A percentile compares a stretch with the other conserved stretches of the same genome.
Conservation (phyloP, 1,140 invertebrate genomes). For the Temnothorax nylanderi region DNA sequence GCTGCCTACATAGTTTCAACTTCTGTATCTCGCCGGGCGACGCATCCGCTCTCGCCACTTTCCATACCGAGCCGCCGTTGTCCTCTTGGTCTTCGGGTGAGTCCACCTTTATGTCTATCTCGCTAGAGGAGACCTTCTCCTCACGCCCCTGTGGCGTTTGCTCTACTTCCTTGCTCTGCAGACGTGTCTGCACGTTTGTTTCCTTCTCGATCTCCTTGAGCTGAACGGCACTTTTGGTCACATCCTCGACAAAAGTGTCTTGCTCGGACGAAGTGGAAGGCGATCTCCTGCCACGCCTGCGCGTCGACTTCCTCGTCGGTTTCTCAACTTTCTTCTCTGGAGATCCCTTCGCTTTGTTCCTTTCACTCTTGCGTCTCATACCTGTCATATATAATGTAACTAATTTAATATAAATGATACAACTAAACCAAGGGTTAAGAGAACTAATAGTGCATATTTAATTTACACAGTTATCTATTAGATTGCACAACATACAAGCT, state of each 20-base stretch:
- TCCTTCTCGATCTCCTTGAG: constrained; percentile 69
- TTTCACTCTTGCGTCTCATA: constrained; percentile 85
- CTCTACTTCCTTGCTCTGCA: constrained; percentile 61
- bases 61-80: constrained; percentile 83
- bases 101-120: constrained; percentile 69
- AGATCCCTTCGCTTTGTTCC: constrained; percentile 84
- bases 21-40: constrained; percentile 86
- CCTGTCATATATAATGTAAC: constrained; percentile 56
- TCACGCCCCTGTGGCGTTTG: constrained; percentile 32
- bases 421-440: background rate
- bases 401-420: background rate
- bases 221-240: constrained; percentile 53
- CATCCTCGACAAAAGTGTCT: constrained; percentile 68
- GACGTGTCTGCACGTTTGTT: constrained; percentile 15
- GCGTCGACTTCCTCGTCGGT: constrained; percentile 81
- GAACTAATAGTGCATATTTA: background rate
- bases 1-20: constrained; percentile 85
- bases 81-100: constrained; percentile 74
- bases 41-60: constrained; percentile 86
- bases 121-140: constrained; percentile 66
- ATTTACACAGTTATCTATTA: background rate
- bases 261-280: constrained; percentile 82
- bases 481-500: background rate
- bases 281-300: constrained; percentile 78
- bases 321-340: constrained; percentile 84